phyloP scores from a whole-genome alignment of 2,888 invertebrate species.

The Anorthoa munda region DNA sequence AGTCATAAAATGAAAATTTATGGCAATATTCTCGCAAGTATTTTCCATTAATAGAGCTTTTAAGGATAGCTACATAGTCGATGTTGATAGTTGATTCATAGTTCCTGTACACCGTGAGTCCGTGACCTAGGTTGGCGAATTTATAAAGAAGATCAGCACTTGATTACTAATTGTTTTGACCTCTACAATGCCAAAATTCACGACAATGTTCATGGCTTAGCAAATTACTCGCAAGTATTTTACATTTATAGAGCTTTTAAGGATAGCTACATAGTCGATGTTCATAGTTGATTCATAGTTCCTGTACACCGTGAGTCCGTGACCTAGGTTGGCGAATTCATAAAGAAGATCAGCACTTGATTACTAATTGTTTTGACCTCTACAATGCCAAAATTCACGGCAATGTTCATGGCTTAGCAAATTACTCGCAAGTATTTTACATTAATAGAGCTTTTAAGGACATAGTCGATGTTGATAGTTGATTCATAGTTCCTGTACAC shows the following conservation, averaged over 20 bases:
- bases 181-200: constrained; percentile 45
- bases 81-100: constrained; percentile 35
- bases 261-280: constrained; percentile 26
- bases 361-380: constrained; percentile 46
- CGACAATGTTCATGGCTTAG: constrained; percentile 38
- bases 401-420: constrained; percentile 33
- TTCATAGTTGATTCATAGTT: constrained; percentile 41
- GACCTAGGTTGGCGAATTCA: constrained; percentile 35
- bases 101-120: constrained; percentile 48
- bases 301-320: constrained; percentile 46
- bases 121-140: constrained; percentile 39
- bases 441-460: constrained; percentile 16
- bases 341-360: constrained; percentile 22
- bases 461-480: constrained; percentile 42
- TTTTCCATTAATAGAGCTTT: constrained; percentile 11
- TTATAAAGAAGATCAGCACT: constrained; percentile 20
- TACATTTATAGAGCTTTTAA: constrained; percentile 10
- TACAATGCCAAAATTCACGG: constrained; percentile 46
- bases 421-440: constrained; percentile 19
- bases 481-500: constrained; percentile 38
- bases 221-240: constrained; percentile 25
- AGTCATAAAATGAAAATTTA: constrained; percentile 62
- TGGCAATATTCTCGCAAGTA: constrained; percentile 18
- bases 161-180: constrained; percentile 45
- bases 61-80: constrained; percentile 29